phyloP scores from a whole-genome alignment of 2,888 invertebrate species.

The Agrochola lychnidis region DNA sequence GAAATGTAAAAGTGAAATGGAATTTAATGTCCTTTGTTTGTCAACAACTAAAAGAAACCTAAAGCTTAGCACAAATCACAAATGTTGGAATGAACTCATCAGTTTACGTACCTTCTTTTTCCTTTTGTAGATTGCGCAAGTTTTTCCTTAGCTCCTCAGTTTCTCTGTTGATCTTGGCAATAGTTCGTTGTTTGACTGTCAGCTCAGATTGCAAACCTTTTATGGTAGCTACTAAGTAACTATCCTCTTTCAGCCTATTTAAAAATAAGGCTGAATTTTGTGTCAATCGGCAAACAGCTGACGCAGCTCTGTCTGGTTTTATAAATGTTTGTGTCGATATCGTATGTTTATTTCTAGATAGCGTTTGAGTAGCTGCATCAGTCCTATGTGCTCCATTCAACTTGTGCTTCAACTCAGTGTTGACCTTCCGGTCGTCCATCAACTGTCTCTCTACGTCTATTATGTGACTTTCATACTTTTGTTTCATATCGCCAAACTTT shows the following conservation, averaged over 20 bases:
- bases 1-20: slow-evolving; percentile 61
- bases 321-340: slow-evolving; percentile 82
- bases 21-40: slow-evolving; percentile 42
- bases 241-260: slow-evolving; percentile 92
- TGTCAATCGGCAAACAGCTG: slow-evolving; percentile 88
- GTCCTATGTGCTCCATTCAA: slow-evolving; percentile 82
- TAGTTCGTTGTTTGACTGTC: slow-evolving; percentile 93
- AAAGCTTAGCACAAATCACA: slow-evolving; percentile 9
- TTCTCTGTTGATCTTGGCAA: slow-evolving; percentile 93
- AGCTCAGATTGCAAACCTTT: slow-evolving; percentile 94
- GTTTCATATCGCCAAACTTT: slow-evolving; percentile 94
- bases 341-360: slow-evolving; percentile 75
- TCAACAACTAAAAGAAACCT: slow-evolving; percentile 39
- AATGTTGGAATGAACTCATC: slow-evolving; percentile 9
- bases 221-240: slow-evolving; percentile 94
- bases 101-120: slow-evolving; percentile 91
- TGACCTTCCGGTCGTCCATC: slow-evolving; percentile 86
- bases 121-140: slow-evolving; percentile 94
- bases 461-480: slow-evolving; percentile 94
- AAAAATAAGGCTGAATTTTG: slow-evolving; percentile 89
- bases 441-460: slow-evolving; percentile 93
- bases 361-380: slow-evolving; percentile 88
- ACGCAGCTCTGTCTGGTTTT: slow-evolving; percentile 83
- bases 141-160: slow-evolving; percentile 94
- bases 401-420: slow-evolving; percentile 90